Evolutionary conservation across 2,888 invertebrate genomes (phyloP).

Genomic region (Nycteola revayana): DNA sequence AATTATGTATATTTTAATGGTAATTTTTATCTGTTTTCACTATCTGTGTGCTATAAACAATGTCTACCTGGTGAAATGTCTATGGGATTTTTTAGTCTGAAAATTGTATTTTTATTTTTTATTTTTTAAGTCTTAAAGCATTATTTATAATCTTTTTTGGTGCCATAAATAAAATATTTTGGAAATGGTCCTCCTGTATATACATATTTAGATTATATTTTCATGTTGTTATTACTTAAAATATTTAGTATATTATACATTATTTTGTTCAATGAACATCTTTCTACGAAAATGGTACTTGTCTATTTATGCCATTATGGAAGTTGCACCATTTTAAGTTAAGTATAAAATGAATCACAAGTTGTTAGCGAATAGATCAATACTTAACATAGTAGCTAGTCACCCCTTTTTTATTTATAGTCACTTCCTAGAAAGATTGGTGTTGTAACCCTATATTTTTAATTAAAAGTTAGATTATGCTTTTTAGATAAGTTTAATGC

Average conservation of each 20-base stretch:
- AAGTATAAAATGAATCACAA: constrained; percentile 26
- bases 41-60: constrained; percentile 30
- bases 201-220: constrained; percentile 25
- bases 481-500: constrained; percentile 34
- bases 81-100: constrained; percentile 8
- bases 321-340: constrained; percentile 33
- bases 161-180: constrained; percentile 51
- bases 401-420: constrained; percentile 39
- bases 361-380: constrained; percentile 35
- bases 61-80: constrained; percentile 37
- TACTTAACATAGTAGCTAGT: constrained; percentile 44
- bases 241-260: constrained; percentile 23
- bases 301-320: constrained; percentile 38
- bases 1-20: constrained; percentile 24
- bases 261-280: constrained; percentile 21
- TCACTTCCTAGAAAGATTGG: too few relatives aligned
- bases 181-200: not conserved
- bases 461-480: too few relatives aligned
- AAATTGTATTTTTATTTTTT: constrained; percentile 15
- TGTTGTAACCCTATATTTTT: too few relatives aligned
- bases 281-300: constrained; percentile 22
- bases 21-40: constrained; percentile 20
- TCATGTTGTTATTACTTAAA: constrained; percentile 25
- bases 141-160: constrained; percentile 44
- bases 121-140: constrained; percentile 19